A percentile compares a stretch with the other conserved stretches of the same genome.
Conservation (phyloP, 2,797 vertebrate species). For the Aeoliscus strigatus region DNA sequence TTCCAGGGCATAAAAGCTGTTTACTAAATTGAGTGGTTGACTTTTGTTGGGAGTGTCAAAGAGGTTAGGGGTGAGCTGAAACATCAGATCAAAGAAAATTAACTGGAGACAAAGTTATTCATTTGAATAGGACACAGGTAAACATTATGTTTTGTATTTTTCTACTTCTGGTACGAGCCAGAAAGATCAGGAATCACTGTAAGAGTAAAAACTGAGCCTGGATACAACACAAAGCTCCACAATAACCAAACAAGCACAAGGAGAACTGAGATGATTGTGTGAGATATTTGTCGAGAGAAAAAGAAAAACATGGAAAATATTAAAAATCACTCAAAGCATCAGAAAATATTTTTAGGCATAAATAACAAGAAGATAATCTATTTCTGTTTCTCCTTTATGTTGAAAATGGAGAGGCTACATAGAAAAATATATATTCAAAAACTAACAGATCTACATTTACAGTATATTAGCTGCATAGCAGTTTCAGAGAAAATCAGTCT, state of each 20-base stretch:
- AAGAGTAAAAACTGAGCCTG: constrained; percentile 64
- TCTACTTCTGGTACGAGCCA: constrained; percentile 7
- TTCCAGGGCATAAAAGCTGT: constrained; percentile 43
- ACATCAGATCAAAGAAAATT: constrained; percentile 1
- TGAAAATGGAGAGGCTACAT: constrained; percentile 51
- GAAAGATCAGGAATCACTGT: constrained; percentile 23
- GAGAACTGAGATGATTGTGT: constrained; percentile 25
- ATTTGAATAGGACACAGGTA: constrained; percentile 5
- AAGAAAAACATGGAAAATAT: constrained; percentile 14
- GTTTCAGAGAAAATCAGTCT: constrained; percentile 62
- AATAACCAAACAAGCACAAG: constrained; percentile 59
- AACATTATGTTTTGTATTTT: constrained; percentile 1
- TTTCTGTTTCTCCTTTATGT: constrained; percentile 50
- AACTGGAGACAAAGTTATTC: no score
- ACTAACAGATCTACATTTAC: constrained; percentile 63
- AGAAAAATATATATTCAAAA: constrained; percentile 68
- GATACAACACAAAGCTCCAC: constrained; percentile 55
- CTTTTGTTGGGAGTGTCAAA: constrained; percentile 7
- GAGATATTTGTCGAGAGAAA: constrained; percentile 21
- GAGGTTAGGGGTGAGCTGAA: neutral
- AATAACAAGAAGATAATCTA: constrained; percentile 58
- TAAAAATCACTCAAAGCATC: constrained; percentile 39
- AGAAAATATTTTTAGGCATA: constrained; percentile 44
- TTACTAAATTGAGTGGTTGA: constrained; percentile 27
- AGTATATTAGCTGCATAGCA: constrained; percentile 72